These are phyloP conservation scores for Podabrus alpinus DNA, from an alignment of 2,888 invertebrate species.

Conservation along the genomic window DNA sequence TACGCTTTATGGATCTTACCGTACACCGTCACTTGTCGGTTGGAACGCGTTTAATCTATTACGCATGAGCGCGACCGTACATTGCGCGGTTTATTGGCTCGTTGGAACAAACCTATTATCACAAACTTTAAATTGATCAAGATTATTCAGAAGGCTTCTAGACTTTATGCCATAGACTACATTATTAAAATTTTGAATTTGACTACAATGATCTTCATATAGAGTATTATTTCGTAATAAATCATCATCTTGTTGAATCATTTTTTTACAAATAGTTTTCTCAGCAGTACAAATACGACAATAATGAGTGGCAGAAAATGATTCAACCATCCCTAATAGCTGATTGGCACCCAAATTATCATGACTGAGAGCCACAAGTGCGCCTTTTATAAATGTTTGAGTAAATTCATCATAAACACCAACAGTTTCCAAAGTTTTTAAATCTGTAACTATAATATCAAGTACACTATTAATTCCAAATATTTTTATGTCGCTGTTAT, in stretches of 20 bases:
- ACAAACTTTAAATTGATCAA: constrained; percentile 28
- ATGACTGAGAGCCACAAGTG: constrained; percentile 24
- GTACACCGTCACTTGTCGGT: too few relatives aligned
- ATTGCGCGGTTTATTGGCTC: too few relatives aligned
- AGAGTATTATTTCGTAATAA: constrained; percentile 6
- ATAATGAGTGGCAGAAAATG: constrained; percentile 34
- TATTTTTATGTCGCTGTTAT: background rate
- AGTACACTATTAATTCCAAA: constrained; percentile 13
- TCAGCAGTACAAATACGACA: constrained; percentile 33
- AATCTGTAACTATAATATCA: constrained; percentile 14
- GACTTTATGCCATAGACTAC: background rate
- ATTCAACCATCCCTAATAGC: constrained; percentile 34
- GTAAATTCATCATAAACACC: constrained; percentile 3
- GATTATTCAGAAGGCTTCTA: constrained; percentile 18
- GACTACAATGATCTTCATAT: constrained; percentile 4
- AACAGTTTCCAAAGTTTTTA: constrained; percentile 14
- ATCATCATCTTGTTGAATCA: constrained; percentile 11
- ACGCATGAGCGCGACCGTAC: too few relatives aligned
- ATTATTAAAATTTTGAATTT: background rate
- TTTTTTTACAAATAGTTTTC: constrained; percentile 10
- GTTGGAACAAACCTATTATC: too few relatives aligned
- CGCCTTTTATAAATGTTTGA: constrained; percentile 13
- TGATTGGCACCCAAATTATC: too few relatives aligned
- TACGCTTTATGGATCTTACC: too few relatives aligned
- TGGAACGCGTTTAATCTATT: too few relatives aligned